phyloP scores from a whole-genome alignment of 2,888 invertebrate species.

The Scaeva pyrastri region DNA sequence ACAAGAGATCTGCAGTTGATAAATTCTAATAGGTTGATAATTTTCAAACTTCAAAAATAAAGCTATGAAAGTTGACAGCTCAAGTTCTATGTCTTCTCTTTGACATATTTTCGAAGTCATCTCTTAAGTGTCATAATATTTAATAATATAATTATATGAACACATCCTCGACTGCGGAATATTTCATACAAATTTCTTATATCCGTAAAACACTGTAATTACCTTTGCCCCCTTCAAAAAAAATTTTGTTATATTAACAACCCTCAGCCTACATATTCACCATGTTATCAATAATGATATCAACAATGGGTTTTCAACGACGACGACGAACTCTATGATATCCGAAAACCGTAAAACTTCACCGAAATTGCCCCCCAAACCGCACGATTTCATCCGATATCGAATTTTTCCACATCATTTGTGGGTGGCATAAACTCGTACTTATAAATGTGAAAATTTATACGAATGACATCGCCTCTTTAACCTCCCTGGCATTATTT shows the following conservation, averaged over 20 bases:
- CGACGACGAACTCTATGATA: conserved; percentile 20
- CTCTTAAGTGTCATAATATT: too few relatives aligned
- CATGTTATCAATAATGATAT: background rate
- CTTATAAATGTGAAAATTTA: conserved; percentile 16
- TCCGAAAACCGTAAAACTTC: conserved; percentile 58
- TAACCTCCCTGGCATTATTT: conserved; percentile 23
- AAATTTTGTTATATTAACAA: background rate
- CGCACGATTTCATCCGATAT: conserved; percentile 23
- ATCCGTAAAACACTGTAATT: conserved; percentile 6
- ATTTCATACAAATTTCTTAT: too few relatives aligned
- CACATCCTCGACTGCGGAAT: too few relatives aligned
- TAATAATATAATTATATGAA: too few relatives aligned
- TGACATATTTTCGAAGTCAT: too few relatives aligned
- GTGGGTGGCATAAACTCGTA: background rate
- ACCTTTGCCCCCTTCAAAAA: conserved; percentile 18
- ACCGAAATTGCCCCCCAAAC: conserved; percentile 9
- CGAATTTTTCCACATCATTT: conserved; percentile 54
- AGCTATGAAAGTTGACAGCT: too few relatives aligned
- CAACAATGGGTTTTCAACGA: conserved; percentile 37
- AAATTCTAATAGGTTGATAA: too few relatives aligned
- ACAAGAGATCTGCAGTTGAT: too few relatives aligned
- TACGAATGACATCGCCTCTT: background rate
- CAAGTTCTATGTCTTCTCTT: too few relatives aligned
- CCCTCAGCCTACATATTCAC: background rate
- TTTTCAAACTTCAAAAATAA: too few relatives aligned